These are phyloP conservation scores for Palythoa heliodiscus DNA, from an alignment of 92 coral and sea anemone species.

Conservation along the genomic window DNA sequence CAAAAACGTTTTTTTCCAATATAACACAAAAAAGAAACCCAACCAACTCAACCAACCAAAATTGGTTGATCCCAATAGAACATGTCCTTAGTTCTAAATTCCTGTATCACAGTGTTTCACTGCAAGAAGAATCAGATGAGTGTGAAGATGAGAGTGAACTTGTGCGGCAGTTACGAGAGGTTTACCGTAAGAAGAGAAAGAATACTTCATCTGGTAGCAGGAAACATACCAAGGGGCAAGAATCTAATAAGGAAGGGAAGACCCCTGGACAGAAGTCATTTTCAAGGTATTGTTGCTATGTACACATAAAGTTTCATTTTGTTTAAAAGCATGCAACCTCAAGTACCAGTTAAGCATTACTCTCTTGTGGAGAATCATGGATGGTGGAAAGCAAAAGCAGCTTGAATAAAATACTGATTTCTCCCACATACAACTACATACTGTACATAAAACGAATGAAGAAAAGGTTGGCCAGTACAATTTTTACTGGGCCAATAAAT, in stretches of 20 bases:
- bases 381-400: no score
- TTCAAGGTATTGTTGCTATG: constrained; percentile 5
- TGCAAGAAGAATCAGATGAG: constrained; percentile 34
- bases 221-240: not conserved
- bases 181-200: constrained; percentile 54
- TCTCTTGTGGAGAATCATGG: no score
- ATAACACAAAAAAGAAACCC: no score
- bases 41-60: no score
- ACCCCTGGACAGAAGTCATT: not conserved
- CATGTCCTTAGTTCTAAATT: not conserved
- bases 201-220: constrained; percentile 2
- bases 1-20: no score
- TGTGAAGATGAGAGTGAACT: constrained; percentile 56
- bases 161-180: constrained; percentile 60
- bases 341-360: no score
- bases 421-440: no score
- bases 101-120: constrained; percentile 7
- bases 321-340: not conserved
- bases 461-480: no score
- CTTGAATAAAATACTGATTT: no score
- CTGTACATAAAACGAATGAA: no score
- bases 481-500: no score
- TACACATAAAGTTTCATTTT: not conserved
- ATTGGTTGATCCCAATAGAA: no score
- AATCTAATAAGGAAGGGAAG: not conserved